These are phyloP conservation scores for Odontamblyopus rebecca DNA, from an alignment of 2,797 vertebrate genomes.

Conservation along the genomic window DNA sequence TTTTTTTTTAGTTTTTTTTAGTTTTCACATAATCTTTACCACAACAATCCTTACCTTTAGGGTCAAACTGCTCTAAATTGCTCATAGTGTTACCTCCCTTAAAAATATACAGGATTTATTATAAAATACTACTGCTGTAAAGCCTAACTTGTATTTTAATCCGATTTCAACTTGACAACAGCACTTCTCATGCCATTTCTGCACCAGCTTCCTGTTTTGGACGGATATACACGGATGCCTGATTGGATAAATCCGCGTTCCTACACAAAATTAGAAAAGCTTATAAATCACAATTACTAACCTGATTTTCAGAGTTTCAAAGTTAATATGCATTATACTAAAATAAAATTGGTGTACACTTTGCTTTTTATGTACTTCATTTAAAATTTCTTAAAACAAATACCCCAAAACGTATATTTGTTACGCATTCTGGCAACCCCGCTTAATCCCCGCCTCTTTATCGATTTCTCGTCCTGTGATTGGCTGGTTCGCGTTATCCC, in stretches of 20 bases:
- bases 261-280: background rate
- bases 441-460: background rate
- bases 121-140: no score
- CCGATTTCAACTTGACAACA: background rate
- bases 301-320: background rate
- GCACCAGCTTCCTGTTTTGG: slow-evolving; percentile 46
- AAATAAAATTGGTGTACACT: background rate
- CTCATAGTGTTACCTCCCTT: slow-evolving; percentile 47
- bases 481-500: slow-evolving; percentile 27
- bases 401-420: background rate
- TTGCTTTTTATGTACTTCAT: background rate
- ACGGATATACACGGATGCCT: slow-evolving; percentile 8
- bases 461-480: slow-evolving; percentile 23
- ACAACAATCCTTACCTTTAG: slow-evolving; percentile 66
- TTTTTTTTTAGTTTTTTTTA: no score
- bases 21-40: background rate
- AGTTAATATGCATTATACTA: no score
- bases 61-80: slow-evolving; percentile 63
- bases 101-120: background rate
- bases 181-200: background rate
- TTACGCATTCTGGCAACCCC: slow-evolving; percentile 36
- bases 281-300: background rate
- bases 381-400: background rate
- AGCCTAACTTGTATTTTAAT: background rate
- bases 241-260: background rate